A percentile compares a stretch with the other conserved stretches of the same genome.
These are phyloP conservation scores for Caenorhabditis sp. DNA, from an alignment of 2,888 invertebrate species.

Conservation along the genomic window DNA sequence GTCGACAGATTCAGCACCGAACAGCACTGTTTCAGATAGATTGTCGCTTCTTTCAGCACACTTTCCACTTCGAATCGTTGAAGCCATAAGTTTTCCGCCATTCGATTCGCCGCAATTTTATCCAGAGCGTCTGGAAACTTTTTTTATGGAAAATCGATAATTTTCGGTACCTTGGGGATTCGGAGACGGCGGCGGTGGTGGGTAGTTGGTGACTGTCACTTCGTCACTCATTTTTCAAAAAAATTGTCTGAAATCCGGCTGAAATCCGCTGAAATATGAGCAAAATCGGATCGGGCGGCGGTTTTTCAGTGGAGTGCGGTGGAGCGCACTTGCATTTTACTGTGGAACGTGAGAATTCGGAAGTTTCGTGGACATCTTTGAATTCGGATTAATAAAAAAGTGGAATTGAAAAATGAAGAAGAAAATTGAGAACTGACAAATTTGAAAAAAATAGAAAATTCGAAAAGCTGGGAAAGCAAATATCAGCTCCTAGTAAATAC, in stretches of 20 bases:
- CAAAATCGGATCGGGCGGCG: slow-evolving; percentile 15
- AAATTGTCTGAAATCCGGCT: background rate
- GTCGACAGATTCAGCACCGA: slow-evolving; percentile 66
- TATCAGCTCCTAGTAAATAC: too few relatives aligned
- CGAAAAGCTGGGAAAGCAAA: too few relatives aligned
- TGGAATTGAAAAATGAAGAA: too few relatives aligned
- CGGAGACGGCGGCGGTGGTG: slow-evolving; percentile 33
- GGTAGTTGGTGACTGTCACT: slow-evolving; percentile 32
- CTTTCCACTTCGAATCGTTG: slow-evolving; percentile 25
- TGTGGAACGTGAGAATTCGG: background rate
- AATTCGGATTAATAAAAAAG: too few relatives aligned
- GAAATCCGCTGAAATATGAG: background rate
- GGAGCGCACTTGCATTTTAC: slow-evolving; percentile 17
- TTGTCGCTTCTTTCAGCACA: slow-evolving; percentile 25
- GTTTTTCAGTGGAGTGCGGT: slow-evolving; percentile 16
- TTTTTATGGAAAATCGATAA: background rate
- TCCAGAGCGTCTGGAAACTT: slow-evolving; percentile 17
- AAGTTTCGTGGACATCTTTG: slow-evolving; percentile 7
- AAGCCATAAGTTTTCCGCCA: slow-evolving; percentile 32
- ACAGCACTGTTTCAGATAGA: slow-evolving; percentile 71
- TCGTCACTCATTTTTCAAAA: slow-evolving; percentile 18
- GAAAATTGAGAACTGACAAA: too few relatives aligned
- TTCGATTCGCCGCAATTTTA: background rate
- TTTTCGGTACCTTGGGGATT: slow-evolving; percentile 37
- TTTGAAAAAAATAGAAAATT: too few relatives aligned